A percentile compares a stretch with the other conserved stretches of the same genome.
Evolutionary conservation across 2,888 invertebrate species (phyloP).

Genomic region (Caenorhabditis virilis): DNA sequence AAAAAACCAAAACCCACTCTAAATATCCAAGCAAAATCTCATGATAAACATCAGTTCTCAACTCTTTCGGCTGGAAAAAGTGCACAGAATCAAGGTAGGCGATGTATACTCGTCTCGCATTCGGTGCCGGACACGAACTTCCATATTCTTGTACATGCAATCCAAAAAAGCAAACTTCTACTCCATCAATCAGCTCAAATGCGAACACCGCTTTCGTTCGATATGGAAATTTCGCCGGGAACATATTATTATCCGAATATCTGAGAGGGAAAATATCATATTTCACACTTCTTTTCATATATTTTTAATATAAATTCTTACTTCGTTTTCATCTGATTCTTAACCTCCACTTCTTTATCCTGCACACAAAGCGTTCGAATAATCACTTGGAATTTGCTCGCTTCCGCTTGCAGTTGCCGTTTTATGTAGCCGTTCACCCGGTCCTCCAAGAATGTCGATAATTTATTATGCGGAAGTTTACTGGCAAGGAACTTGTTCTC

Average conservation of each 20-base stretch:
- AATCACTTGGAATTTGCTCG: conserved; percentile 87
- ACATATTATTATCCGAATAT: conserved; percentile 80
- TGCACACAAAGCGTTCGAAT: conserved; percentile 96
- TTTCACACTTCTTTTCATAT: no score
- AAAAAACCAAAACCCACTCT: conserved; percentile 75
- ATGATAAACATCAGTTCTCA: conserved; percentile 96
- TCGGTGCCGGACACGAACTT: conserved; percentile 89
- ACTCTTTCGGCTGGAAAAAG: conserved; percentile 96
- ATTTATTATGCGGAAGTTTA: conserved; percentile 87
- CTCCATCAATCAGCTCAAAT: conserved; percentile 97
- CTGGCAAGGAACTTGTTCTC: conserved; percentile 97
- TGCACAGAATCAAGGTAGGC: conserved; percentile 99
- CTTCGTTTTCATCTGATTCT: conserved; percentile 83
- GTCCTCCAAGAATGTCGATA: conserved; percentile 90
- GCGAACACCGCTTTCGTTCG: conserved; percentile 98
- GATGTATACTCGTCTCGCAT: conserved; percentile 88
- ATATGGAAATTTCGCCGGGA: conserved; percentile 91
- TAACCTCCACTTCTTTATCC: conserved; percentile 97
- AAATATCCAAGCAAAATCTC: conserved; percentile 97
- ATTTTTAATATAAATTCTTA: conserved; percentile 30
- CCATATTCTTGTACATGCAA: conserved; percentile 99
- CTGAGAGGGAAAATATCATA: conserved; percentile 70
- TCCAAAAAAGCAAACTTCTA: conserved; percentile 98
- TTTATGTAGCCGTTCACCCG: conserved; percentile 43
- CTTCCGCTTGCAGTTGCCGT: conserved; percentile 28